Percentiles rank a stretch among this genome's conserved stretches.
These are phyloP conservation scores for Hyphantria cunea DNA, from an alignment of 1,140 invertebrate species.

Conservation along the genomic window DNA sequence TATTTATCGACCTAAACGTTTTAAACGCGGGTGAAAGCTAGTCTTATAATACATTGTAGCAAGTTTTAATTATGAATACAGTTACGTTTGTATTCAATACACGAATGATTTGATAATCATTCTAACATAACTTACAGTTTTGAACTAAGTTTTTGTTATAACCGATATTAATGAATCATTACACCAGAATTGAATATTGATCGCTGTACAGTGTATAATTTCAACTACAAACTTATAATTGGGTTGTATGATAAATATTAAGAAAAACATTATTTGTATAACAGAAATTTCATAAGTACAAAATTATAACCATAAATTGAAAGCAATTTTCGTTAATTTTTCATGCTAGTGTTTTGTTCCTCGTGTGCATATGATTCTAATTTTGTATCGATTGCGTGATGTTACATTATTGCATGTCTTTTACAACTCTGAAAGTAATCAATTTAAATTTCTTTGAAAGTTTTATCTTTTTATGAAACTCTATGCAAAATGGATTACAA, in stretches of 20 bases:
- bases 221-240: constrained; percentile 46
- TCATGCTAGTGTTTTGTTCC: constrained; percentile 15
- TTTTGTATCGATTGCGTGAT: constrained; percentile 23
- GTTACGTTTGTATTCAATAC: too few species aligned
- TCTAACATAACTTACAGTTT: too few species aligned
- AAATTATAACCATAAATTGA: constrained; percentile 43
- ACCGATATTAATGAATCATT: too few species aligned
- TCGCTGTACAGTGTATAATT: too few species aligned
- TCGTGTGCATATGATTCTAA: constrained; percentile 3
- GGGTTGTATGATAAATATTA: constrained; percentile 54
- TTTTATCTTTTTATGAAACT: not conserved
- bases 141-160: too few species aligned
- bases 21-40: too few species aligned
- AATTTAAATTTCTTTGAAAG: constrained; percentile 7
- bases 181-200: too few species aligned
- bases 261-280: constrained; percentile 55
- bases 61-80: too few species aligned
- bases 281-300: constrained; percentile 46
- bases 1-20: too few species aligned
- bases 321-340: constrained; percentile 16
- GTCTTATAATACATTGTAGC: too few species aligned
- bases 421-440: constrained; percentile 5
- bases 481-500: not conserved
- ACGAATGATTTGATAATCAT: too few species aligned
- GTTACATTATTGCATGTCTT: constrained; percentile 11